Base-by-base conservation (phyloP, 2,888 invertebrate species). In the Holacanthella duospinosa region DNA sequence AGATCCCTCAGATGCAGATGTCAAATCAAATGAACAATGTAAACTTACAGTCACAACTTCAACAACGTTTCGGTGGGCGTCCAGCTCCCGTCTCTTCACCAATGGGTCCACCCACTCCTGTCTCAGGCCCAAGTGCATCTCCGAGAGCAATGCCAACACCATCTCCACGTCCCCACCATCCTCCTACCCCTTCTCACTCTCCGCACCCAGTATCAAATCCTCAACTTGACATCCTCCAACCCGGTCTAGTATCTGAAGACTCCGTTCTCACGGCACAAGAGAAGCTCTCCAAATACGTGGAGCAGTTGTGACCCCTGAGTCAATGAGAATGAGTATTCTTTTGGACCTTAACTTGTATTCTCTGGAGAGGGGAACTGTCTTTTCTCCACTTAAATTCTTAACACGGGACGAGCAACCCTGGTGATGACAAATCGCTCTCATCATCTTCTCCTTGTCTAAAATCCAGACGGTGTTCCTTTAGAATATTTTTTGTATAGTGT, bases 251-350 rank as follows among this genome's bases (percentile, higher is more conserved):
- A 36, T 78, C 86, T 75, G 86, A 85, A 78, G 85, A 84, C 78
- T 85, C 85, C 73, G 84, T 86, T 66, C 84, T 92, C 83, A 90
- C 90, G 74, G 89, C 91, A 76, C 90, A 91, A 81, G 94, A 95
- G 83, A 92, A 93, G 81, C 85, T 95, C 77, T 88, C 89, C 75
- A 93, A 93, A 81, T 93, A 90, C 82, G 93, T 93, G 77, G 94
- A 94, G 82, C 88, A 90, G 81, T 89, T 91, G 85, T 91, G 73
- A 73, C 73, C 71, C 53, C 64, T n/a, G n/a, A n/a, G n/a, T n/a
- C n/a, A n/a, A n/a, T n/a, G n/a, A n/a, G n/a, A n/a, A n/a, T n/a
- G n/a, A n/a, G n/a, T n/a, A n/a, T n/a, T n/a, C n/a, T n/a, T n/a
- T n/a, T n/a, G n/a, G n/a, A n/a, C n/a, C n/a, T n/a, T n/a, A n/a